These are phyloP conservation scores for Vicugna pacos DNA, from an alignment of 2,113 vertebrate genomes.

Conservation along the genomic window DNA sequence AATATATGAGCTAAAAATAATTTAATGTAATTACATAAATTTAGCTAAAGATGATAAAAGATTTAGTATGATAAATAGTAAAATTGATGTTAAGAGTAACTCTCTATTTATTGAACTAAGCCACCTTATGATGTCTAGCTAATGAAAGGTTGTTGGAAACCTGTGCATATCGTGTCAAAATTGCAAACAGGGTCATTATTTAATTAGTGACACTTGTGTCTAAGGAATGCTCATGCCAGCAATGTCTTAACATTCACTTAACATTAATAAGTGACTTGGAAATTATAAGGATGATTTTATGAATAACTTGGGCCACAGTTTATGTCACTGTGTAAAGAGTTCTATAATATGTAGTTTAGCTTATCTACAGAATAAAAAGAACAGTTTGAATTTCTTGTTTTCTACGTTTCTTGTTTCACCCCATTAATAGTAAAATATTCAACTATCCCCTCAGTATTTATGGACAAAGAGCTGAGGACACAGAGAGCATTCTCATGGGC, in stretches of 20 bases:
- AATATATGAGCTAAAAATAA: background rate
- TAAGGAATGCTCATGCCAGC: background rate
- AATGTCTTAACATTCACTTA: background rate
- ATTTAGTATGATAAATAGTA: background rate
- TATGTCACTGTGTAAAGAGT: background rate
- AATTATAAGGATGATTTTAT: background rate
- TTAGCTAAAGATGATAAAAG: background rate
- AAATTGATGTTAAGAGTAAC: slow-evolving; percentile 2
- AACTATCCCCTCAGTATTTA: background rate
- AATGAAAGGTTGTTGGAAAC: background rate
- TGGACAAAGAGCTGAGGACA: background rate
- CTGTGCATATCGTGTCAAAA: background rate
- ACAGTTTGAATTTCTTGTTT: background rate
- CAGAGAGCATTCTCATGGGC: background rate
- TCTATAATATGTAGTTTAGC: background rate
- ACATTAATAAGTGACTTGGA: background rate
- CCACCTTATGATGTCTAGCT: background rate
- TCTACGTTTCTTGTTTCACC: background rate
- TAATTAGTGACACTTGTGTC: background rate
- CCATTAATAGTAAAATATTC: background rate
- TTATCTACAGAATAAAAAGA: background rate
- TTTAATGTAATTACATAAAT: background rate
- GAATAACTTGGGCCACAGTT: background rate
- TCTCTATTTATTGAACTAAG: background rate
- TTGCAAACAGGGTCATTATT: background rate